phyloP scores from a whole-genome alignment of 2,113 vertebrate species.

The Sapayoa aenigma region DNA sequence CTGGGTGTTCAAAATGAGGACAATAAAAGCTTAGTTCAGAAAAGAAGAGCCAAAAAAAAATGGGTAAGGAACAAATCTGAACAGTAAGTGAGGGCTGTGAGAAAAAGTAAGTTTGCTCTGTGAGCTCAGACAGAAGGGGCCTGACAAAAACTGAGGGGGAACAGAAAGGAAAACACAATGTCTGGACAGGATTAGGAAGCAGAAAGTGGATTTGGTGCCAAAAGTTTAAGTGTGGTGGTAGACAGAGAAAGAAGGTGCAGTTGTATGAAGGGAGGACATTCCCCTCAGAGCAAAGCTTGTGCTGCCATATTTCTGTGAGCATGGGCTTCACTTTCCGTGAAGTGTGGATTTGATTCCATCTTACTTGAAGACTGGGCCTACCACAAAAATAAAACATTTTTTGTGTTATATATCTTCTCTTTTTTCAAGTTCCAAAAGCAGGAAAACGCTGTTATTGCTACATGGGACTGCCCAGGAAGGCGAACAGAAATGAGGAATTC shows the following conservation, averaged over 20 bases:
- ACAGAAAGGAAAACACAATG: background rate
- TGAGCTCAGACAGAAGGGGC: background rate
- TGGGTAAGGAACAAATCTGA: background rate
- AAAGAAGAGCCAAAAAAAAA: background rate
- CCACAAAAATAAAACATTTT: background rate
- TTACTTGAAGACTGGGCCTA: background rate
- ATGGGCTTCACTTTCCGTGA: background rate
- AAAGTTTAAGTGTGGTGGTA: background rate
- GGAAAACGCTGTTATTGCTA: background rate
- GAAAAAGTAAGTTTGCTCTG: background rate
- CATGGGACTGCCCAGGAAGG: background rate
- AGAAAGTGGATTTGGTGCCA: background rate
- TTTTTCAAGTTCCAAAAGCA: background rate
- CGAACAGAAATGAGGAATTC: background rate
- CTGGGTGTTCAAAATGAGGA: background rate
- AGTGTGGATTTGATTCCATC: background rate
- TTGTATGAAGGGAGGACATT: background rate
- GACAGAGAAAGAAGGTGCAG: background rate
- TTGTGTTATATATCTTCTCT: background rate
- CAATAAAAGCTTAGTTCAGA: background rate
- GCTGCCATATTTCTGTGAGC: background rate
- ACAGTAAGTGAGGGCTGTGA: background rate
- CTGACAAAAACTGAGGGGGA: background rate
- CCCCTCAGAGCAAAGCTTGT: background rate
- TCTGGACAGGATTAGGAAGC: background rate